Conservation (phyloP, 2,797 vertebrate species). For the Sebastes hubbsi region DNA sequence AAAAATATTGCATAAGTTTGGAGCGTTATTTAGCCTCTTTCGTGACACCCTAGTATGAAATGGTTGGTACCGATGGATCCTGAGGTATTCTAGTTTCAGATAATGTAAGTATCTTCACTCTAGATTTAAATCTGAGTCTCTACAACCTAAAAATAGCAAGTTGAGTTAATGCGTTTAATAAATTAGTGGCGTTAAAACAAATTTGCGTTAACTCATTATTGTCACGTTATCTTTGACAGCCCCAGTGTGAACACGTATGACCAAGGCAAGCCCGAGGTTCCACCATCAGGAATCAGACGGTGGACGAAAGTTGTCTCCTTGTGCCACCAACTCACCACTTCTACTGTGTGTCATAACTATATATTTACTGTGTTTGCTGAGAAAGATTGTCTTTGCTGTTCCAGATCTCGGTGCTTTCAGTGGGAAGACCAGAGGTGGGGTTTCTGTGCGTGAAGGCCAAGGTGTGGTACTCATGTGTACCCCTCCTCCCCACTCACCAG, state of each 20-base stretch:
- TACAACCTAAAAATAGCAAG: no score
- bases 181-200: no score
- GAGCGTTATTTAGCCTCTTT: no score
- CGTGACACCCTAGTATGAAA: no score
- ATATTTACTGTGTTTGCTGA: background rate
- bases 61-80: no score
- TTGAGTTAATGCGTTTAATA: no score
- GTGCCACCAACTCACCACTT: background rate
- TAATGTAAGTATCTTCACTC: no score
- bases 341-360: background rate
- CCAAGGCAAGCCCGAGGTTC: background rate
- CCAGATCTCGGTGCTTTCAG: conserved; percentile 93
- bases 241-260: background rate
- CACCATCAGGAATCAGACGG: background rate
- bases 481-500: conserved; percentile 94
- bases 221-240: no score
- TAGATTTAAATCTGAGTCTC: no score
- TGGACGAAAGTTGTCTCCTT: background rate
- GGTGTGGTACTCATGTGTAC: conserved; percentile 96
- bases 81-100: no score
- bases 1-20: no score
- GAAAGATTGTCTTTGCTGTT: conserved; percentile 1
- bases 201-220: no score
- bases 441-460: conserved; percentile 95
- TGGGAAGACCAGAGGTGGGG: conserved; percentile 88